A percentile compares a stretch with the other conserved stretches of the same genome.
Evolutionary conservation across 2,797 vertebrate genomes (phyloP).

Genomic region (Melanotaenia boesemani): DNA sequence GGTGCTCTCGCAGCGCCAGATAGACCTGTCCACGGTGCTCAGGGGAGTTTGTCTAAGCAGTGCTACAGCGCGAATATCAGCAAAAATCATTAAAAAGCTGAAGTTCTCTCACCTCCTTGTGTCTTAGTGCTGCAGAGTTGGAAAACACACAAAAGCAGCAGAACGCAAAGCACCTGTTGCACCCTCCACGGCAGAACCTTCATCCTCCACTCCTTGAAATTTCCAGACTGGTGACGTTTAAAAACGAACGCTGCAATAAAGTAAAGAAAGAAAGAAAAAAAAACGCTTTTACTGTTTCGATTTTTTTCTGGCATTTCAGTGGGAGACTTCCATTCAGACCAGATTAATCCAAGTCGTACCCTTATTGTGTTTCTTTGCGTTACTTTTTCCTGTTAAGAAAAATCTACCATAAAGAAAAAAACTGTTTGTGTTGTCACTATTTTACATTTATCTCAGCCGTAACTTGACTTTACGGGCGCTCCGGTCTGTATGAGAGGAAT

Average conservation of each 20-base stretch:
- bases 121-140: conserved; percentile 70
- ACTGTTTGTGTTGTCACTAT: conserved; percentile 12
- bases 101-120: conserved; percentile 64
- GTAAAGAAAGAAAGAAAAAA: neutral
- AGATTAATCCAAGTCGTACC: conserved; percentile 3
- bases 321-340: conserved; percentile 21
- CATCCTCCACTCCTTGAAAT: conserved; percentile 60
- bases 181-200: conserved; percentile 39
- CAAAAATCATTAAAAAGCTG: neutral
- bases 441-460: conserved; percentile 22
- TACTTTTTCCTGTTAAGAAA: neutral
- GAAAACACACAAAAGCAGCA: conserved; percentile 67
- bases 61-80: neutral
- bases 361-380: neutral
- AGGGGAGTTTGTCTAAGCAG: neutral
- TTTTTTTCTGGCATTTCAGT: neutral
- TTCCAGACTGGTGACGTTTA: conserved; percentile 13
- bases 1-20: conserved; percentile 45
- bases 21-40: conserved; percentile 17
- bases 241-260: conserved; percentile 27
- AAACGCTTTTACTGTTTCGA: neutral
- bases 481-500: conserved; percentile 49
- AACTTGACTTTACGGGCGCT: conserved; percentile 35
- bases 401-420: neutral
- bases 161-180: conserved; percentile 68